phyloP scores from a whole-genome alignment of 2,113 vertebrate species.

The Lycaon pictus region DNA sequence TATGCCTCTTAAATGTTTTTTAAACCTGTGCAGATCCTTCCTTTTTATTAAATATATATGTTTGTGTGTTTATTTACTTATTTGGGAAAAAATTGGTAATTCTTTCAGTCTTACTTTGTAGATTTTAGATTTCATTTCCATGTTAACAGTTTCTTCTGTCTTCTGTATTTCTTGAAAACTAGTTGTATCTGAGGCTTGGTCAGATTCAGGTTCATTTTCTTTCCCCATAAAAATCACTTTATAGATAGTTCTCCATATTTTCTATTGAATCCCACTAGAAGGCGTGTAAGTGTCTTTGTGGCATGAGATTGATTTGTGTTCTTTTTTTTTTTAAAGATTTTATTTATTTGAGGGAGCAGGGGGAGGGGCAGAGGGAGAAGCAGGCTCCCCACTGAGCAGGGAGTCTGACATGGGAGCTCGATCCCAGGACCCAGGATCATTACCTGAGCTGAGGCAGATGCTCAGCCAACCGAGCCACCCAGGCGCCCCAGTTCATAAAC shows the following conservation, averaged over 20 bases:
- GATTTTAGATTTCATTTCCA: neutral
- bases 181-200: neutral
- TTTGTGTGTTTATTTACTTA: neutral
- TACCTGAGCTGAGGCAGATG: neutral
- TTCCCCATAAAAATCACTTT: neutral
- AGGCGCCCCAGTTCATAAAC: no score
- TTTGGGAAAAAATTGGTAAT: neutral
- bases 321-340: neutral
- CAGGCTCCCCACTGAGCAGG: neutral
- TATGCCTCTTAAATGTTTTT: neutral
- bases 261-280: neutral
- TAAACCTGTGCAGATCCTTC: neutral
- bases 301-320: no score
- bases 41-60: neutral
- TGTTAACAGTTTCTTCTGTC: neutral
- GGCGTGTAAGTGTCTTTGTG: neutral
- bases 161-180: neutral
- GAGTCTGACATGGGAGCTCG: fast-evolving
- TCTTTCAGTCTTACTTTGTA: neutral
- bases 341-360: neutral
- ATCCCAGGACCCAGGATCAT: neutral
- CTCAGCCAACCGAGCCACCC: neutral
- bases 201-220: neutral
- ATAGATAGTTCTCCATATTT: neutral
- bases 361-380: neutral